Evolutionary conservation across 2,888 invertebrate species (phyloP), one percentile per base, ranked within the genome.

Genomic region (Sarcophaga caerulescens): DNA sequence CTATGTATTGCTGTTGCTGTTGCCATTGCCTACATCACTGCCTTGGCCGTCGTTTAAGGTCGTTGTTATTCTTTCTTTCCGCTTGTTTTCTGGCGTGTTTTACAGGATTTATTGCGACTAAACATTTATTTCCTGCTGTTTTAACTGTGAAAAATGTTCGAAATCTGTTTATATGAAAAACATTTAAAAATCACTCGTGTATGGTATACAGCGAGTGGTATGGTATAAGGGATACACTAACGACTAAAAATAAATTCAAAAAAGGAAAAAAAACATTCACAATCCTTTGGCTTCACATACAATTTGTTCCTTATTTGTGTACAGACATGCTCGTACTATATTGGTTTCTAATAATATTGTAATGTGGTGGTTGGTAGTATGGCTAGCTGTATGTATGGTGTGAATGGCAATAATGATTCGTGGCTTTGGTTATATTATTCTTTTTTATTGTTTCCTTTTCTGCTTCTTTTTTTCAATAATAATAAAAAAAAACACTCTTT

Each of bases 51-150:
- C 6, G 60, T n/a, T 66, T 57, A 35, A n/a, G 76, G 65, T 79
- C 66, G 52, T 45, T 85, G 60, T 73, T 70, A 60, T 35, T 68
- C 79, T 6, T 10, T n/a, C 14, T 23, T 17, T 62, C 62, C 8
- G 8, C 45, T 63, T 17, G 2, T 69, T 57, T 62, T 83, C 52
- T 69, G 44, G 59, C 23, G 75, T 83, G 65, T 86, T 83, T 66
- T 59, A 83, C 80, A 78, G 81, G 85, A 86, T 86, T 86, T 83
- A 86, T 86, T 86, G 74, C 69, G 77, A 74, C 76, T 81, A 83
- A 86, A 86, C 77, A 86, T 81, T 84, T 86, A 83, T 84, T 86
- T 86, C 86, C 86, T 86, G 86, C 86, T 86, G 84, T 78, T 82
- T 81, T 78, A 84, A 84, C 81, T 86, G 86, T 86, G 83, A 81